Evolutionary conservation across 1,140 invertebrate genomes (phyloP).

Genomic region (Melipona quadrifasciata): DNA sequence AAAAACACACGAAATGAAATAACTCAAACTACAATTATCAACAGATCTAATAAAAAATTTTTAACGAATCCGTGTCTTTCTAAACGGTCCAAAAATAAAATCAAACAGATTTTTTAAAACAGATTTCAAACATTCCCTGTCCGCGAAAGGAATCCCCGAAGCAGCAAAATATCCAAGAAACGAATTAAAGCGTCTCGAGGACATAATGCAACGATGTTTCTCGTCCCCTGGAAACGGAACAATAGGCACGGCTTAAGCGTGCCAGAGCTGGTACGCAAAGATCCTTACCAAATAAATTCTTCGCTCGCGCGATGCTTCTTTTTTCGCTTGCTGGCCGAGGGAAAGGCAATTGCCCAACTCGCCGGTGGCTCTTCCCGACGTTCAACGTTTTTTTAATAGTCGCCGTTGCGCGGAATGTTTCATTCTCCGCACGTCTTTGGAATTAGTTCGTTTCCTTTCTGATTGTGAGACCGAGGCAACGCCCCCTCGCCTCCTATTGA

Average conservation of each 20-base stretch:
- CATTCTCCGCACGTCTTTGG: conserved; percentile 27
- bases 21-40: no score
- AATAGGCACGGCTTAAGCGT: neutral
- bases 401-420: conserved; percentile 15
- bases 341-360: neutral
- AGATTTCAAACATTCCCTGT: neutral
- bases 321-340: neutral
- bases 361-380: neutral
- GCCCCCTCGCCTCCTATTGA: neutral
- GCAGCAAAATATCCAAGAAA: neutral
- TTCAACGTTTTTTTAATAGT: conserved; percentile 19
- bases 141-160: neutral
- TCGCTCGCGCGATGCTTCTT: neutral
- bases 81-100: neutral
- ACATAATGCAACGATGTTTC: neutral
- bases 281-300: neutral
- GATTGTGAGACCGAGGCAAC: no score
- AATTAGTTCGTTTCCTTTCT: conserved; percentile 21
- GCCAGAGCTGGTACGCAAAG: no score
- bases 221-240: neutral
- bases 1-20: no score
- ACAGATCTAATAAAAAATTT: neutral
- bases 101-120: neutral
- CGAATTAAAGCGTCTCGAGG: neutral
- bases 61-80: neutral